These are phyloP conservation scores for Trilocha varians DNA, from an alignment of 2,888 invertebrate genomes.

Conservation along the genomic window DNA sequence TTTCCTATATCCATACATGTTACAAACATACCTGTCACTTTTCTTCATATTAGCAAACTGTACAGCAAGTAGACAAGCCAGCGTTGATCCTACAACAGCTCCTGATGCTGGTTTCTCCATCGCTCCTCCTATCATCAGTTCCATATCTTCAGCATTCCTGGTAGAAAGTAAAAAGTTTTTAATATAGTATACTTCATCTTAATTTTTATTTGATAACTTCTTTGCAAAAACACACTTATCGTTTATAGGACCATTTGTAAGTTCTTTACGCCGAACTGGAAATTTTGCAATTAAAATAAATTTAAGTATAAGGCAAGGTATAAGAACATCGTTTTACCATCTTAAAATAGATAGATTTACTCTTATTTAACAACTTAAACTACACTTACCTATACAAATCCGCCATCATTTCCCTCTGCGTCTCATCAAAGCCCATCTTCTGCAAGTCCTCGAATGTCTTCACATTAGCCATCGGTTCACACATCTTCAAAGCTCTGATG, in stretches of 20 bases:
- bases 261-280: too few species aligned
- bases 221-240: not conserved
- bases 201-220: too few species aligned
- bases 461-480: constrained; percentile 67
- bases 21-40: constrained; percentile 76
- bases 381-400: constrained; percentile 77
- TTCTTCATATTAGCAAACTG: constrained; percentile 88
- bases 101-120: constrained; percentile 86
- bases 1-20: not conserved
- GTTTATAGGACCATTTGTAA: too few species aligned
- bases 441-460: constrained; percentile 74
- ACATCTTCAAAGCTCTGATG: constrained; percentile 77
- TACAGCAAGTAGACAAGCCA: constrained; percentile 87
- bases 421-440: constrained; percentile 68
- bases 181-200: not conserved
- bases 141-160: constrained; percentile 83
- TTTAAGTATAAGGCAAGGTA: too few species aligned
- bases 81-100: constrained; percentile 88
- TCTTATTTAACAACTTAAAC: not conserved
- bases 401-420: constrained; percentile 76
- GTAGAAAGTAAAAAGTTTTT: constrained; percentile 14
- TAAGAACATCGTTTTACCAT: too few species aligned
- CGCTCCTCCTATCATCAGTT: constrained; percentile 87
- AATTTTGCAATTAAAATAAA: not conserved
- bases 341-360: not conserved